phyloP scores from a whole-genome alignment of 2,888 invertebrate species.

The Lydus trimaculatus region DNA sequence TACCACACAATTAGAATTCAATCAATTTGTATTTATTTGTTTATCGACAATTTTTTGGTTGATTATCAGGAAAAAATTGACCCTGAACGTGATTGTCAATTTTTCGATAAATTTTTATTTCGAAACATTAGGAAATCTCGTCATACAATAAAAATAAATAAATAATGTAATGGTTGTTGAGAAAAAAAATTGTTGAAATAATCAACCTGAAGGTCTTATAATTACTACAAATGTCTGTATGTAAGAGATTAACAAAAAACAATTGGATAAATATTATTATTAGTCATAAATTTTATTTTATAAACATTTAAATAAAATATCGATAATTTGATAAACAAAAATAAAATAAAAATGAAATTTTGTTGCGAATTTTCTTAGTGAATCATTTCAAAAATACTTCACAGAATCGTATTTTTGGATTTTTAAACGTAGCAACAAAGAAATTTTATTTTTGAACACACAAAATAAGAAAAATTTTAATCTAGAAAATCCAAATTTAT shows the following conservation, averaged over 20 bases:
- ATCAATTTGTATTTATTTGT: not conserved
- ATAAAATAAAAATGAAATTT: not conserved
- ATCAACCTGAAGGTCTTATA: not conserved
- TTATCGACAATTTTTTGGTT: too few species aligned
- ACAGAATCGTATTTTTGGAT: not conserved
- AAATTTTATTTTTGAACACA: not conserved
- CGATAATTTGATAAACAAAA: not conserved
- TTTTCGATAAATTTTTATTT: not conserved
- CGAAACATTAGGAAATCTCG: not conserved
- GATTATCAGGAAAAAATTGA: not conserved
- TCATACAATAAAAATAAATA: not conserved
- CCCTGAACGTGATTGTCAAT: not conserved
- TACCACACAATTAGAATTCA: not conserved
- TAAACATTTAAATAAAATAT: not conserved
- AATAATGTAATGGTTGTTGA: not conserved
- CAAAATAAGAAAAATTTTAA: not conserved
- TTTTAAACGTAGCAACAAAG: not conserved
- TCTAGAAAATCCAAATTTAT: not conserved
- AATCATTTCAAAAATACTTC: not conserved
- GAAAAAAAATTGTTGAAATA: slow-evolving; percentile 1
- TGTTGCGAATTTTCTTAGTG: not conserved
- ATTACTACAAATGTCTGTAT: not conserved
- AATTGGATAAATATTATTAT: not conserved
- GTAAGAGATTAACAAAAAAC: not conserved
- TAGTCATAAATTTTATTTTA: not conserved